Evolutionary conservation across 2,113 vertebrate genomes (phyloP).

Genomic region (Rousettus leschenaultii): DNA sequence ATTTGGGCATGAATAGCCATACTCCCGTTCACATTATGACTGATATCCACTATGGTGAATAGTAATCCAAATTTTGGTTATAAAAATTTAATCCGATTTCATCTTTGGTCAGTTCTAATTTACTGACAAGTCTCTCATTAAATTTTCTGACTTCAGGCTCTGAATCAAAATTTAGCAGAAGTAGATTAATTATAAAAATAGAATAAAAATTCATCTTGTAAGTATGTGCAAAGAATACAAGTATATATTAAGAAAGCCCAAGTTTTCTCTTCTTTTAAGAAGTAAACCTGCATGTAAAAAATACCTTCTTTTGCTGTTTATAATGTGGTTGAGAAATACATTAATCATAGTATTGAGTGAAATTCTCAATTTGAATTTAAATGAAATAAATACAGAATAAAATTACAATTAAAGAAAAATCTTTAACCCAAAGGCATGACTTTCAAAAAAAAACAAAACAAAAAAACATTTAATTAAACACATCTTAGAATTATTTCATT

Average conservation of each 20-base stretch:
- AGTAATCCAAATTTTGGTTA: background rate
- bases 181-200: background rate
- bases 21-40: background rate
- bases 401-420: background rate
- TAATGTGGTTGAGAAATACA: slow-evolving; percentile 1
- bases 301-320: background rate
- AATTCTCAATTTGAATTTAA: background rate
- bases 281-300: background rate
- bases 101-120: background rate
- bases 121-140: background rate
- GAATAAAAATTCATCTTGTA: background rate
- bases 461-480: background rate
- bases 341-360: background rate
- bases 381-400: background rate
- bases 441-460: no score
- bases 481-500: background rate
- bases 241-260: background rate
- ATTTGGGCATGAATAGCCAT: background rate
- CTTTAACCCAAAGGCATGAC: background rate
- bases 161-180: background rate
- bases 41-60: background rate
- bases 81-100: background rate
- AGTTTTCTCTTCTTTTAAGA: background rate
- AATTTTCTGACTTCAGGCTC: background rate
- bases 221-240: background rate